These are phyloP conservation scores for Raja brachyura DNA, from an alignment of 2,113 vertebrate genomes.

Conservation along the genomic window DNA sequence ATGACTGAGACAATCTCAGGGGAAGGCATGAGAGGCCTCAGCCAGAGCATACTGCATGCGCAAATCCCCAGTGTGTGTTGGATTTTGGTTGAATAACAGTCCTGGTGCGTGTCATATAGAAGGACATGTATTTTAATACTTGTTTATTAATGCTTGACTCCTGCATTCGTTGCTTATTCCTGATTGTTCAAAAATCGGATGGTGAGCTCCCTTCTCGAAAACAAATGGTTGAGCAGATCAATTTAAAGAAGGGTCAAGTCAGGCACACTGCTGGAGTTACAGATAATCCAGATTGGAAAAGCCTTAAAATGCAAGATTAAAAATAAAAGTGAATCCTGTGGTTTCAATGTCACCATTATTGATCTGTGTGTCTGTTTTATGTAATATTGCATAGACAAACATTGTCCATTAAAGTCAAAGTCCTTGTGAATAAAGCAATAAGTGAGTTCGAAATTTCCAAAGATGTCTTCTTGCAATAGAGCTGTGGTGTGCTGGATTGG, in stretches of 20 bases:
- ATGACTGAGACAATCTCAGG: not conserved
- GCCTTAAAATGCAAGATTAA: no score
- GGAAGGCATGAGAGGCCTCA: not conserved
- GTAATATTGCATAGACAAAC: not conserved
- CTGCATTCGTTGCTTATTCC: no score
- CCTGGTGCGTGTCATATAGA: not conserved
- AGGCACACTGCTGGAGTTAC: no score
- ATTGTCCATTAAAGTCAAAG: not conserved
- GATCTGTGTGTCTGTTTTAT: not conserved
- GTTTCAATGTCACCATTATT: no score
- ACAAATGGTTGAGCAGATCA: no score
- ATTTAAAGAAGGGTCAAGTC: no score
- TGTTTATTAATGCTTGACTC: no score
- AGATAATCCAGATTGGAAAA: no score
- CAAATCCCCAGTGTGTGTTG: no score
- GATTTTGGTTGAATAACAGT: conserved; percentile 1
- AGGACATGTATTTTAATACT: not conserved
- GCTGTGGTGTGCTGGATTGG: not conserved
- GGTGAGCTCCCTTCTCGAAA: no score
- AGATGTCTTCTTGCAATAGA: not conserved
- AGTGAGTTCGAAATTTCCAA: not conserved
- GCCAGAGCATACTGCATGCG: not conserved
- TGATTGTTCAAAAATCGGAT: no score
- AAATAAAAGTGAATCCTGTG: no score
- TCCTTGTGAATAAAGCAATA: not conserved